Conservation (phyloP, 2,797 vertebrate species). For the Gymnothorax javanicus region DNA sequence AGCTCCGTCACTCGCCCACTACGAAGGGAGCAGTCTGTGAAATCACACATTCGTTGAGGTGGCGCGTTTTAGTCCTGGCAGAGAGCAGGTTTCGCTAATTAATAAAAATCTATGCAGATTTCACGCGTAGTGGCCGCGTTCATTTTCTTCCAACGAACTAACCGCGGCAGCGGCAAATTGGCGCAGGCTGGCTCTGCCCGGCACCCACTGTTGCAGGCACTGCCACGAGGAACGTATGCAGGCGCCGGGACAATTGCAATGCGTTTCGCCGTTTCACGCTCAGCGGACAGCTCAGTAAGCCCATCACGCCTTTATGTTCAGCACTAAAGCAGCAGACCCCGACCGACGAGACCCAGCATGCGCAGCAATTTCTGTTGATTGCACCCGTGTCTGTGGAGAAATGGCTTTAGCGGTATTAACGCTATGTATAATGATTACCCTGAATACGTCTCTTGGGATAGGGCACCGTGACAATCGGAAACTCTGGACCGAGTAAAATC, state of each 20-base stretch:
- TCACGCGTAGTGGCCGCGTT: background rate
- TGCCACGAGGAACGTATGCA: background rate
- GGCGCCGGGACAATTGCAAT: conserved; percentile 12
- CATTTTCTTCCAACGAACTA: background rate
- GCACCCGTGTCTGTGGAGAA: background rate
- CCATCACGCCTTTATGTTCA: background rate
- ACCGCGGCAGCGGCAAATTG: background rate
- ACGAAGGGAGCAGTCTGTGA: background rate
- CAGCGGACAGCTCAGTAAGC: background rate
- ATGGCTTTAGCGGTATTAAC: background rate
- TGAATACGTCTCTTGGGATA: background rate
- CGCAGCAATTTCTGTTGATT: background rate
- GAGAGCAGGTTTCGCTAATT: background rate
- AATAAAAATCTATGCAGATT: background rate
- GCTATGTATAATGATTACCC: background rate
- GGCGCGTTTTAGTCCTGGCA: background rate
- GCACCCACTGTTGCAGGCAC: background rate
- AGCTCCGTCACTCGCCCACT: background rate
- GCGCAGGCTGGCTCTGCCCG: background rate
- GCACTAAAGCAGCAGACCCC: background rate
- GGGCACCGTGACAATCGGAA: background rate
- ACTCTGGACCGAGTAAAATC: background rate
- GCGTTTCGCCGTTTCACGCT: background rate
- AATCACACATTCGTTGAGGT: background rate
- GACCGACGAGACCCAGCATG: background rate